phyloP scores from a whole-genome alignment of 2,888 invertebrate species.

The Ctenicera cuprea region DNA sequence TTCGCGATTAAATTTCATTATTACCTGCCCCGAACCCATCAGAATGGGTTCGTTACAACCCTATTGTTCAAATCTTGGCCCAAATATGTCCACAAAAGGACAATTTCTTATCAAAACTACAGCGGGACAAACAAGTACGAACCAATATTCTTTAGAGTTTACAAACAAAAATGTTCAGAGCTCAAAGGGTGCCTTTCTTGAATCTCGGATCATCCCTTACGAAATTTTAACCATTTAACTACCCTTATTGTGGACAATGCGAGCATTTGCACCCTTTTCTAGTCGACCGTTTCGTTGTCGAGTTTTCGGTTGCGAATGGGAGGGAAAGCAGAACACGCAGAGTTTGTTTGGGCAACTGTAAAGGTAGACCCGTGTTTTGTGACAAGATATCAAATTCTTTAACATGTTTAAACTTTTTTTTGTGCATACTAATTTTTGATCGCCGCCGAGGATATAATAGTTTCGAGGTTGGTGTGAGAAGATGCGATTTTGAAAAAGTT shows the following conservation, averaged over 20 bases:
- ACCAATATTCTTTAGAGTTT: conserved; percentile 18
- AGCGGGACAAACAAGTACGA: conserved; percentile 56
- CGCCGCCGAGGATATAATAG: background rate
- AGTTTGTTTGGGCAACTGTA: conserved; percentile 18
- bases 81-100: conserved; percentile 70
- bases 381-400: conserved; percentile 52
- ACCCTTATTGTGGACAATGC: conserved; percentile 64
- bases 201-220: conserved; percentile 64
- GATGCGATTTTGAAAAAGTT: conserved; percentile 14
- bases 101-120: conserved; percentile 70
- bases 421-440: conserved; percentile 41
- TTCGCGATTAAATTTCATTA: conserved; percentile 65
- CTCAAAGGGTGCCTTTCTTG: conserved; percentile 59
- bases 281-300: conserved; percentile 31
- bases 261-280: conserved; percentile 58
- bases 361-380: conserved; percentile 39
- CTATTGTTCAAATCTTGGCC: conserved; percentile 70
- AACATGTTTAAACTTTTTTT: conserved; percentile 56
- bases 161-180: conserved; percentile 32
- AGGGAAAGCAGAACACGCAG: background rate
- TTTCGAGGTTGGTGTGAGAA: background rate
- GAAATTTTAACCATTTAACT: conserved; percentile 67
- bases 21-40: conserved; percentile 54
- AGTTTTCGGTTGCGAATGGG: background rate
- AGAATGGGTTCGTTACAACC: conserved; percentile 69